Evolutionary conservation across 2,888 invertebrate species (phyloP).

Genomic region (Drosophila robusta): DNA sequence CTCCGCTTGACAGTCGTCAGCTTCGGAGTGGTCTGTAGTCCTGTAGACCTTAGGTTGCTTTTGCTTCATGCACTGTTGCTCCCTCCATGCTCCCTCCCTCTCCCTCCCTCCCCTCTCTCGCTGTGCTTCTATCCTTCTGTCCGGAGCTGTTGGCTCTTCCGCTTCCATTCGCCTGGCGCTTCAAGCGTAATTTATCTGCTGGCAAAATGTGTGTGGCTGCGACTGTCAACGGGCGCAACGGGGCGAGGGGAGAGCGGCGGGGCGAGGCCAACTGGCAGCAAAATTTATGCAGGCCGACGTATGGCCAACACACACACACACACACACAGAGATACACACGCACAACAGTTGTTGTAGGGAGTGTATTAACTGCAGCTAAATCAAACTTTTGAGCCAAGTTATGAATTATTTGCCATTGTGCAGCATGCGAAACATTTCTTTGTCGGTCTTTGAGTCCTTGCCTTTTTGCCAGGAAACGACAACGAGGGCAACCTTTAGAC

Average conservation of each 20-base stretch:
- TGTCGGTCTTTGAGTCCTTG: constrained; percentile 54
- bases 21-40: constrained; percentile 5
- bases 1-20: constrained; percentile 51
- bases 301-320: constrained; percentile 50
- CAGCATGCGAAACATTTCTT: constrained; percentile 74
- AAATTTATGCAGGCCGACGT: constrained; percentile 76
- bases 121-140: constrained; percentile 30
- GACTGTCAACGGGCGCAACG: constrained; percentile 47
- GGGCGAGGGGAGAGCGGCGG: constrained; percentile 1
- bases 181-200: constrained; percentile 75
- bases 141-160: constrained; percentile 69
- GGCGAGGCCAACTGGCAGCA: constrained; percentile 30
- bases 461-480: constrained; percentile 36
- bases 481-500: constrained; percentile 37
- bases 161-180: constrained; percentile 62
- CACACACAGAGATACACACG: constrained; percentile 3
- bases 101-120: no score
- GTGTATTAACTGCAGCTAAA: constrained; percentile 79
- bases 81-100: not conserved
- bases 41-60: constrained; percentile 13
- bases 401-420: constrained; percentile 79
- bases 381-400: constrained; percentile 77
- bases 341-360: constrained; percentile 17
- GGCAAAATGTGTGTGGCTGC: constrained; percentile 54
- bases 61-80: constrained; percentile 18